These are phyloP conservation scores for Carterocephalus palaemon DNA, from an alignment of 2,888 invertebrate species.

Conservation along the genomic window DNA sequence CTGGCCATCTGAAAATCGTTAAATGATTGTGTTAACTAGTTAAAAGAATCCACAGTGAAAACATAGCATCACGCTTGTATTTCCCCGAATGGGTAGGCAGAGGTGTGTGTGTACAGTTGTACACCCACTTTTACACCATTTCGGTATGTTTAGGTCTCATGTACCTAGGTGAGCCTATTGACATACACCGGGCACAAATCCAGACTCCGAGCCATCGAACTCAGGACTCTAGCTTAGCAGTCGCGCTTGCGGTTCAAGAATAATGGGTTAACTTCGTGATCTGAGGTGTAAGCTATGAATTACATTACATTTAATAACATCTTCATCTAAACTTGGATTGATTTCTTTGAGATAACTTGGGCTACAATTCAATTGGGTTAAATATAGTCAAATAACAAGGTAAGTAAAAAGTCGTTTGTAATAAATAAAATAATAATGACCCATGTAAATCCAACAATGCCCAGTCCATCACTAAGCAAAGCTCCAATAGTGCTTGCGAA, in stretches of 20 bases:
- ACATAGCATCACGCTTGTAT: too few species aligned
- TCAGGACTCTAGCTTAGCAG: too few species aligned
- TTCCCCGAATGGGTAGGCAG: too few species aligned
- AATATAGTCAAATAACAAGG: too few species aligned
- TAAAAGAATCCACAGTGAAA: neutral
- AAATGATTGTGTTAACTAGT: conserved; percentile 2
- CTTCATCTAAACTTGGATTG: conserved; percentile 81
- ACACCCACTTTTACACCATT: conserved; percentile 2
- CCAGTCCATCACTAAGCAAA: conserved; percentile 89
- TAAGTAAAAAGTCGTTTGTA: too few species aligned
- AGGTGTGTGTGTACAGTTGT: too few species aligned
- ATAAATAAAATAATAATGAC: conserved; percentile 71
- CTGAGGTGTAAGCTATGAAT: conserved; percentile 90
- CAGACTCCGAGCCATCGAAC: too few species aligned
- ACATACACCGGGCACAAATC: too few species aligned
- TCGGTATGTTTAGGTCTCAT: neutral
- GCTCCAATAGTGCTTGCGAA: conserved; percentile 92
- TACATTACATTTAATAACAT: conserved; percentile 82
- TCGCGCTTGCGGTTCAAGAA: too few species aligned
- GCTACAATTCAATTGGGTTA: too few species aligned
- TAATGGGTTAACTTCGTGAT: too few species aligned
- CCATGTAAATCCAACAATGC: conserved; percentile 94
- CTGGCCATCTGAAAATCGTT: conserved; percentile 84
- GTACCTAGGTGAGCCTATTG: too few species aligned
- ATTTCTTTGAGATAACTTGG: conserved; percentile 65